Evolutionary conservation across 2,888 invertebrate genomes (phyloP).

Genomic region (Parthenolecanium corni): DNA sequence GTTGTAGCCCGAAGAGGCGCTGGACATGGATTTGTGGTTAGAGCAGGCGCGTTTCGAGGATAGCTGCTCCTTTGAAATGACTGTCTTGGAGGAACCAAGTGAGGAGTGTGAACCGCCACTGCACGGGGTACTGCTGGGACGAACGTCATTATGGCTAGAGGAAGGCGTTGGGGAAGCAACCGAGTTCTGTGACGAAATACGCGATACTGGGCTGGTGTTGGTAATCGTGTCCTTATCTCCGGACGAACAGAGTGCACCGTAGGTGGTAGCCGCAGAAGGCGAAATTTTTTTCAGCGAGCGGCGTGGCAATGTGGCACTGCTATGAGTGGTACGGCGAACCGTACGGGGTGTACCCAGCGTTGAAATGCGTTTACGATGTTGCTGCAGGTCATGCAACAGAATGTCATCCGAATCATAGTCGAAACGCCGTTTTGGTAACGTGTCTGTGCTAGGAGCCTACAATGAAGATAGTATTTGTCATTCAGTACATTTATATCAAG

Average conservation of each 20-base stretch:
- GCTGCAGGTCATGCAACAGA: not conserved
- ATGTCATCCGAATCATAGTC: slow-evolving; percentile 18
- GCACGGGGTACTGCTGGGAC: slow-evolving; percentile 2
- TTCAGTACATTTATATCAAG: no score
- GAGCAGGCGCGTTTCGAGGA: slow-evolving; percentile 30
- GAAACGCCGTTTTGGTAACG: slow-evolving; percentile 23
- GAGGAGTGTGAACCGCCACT: slow-evolving; percentile 27
- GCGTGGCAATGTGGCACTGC: slow-evolving; percentile 32
- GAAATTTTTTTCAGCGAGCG: slow-evolving; percentile 30
- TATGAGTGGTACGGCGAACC: slow-evolving; percentile 27
- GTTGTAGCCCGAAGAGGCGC: slow-evolving; percentile 38
- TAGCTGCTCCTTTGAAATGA: slow-evolving; percentile 29
- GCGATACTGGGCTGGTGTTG: slow-evolving; percentile 3
- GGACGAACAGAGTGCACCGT: not conserved
- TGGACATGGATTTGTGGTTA: slow-evolving; percentile 34
- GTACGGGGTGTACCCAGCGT: slow-evolving; percentile 30
- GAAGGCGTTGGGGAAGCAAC: slow-evolving; percentile 26
- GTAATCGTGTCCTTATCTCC: slow-evolving; percentile 8
- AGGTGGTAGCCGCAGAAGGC: not conserved
- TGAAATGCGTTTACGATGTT: slow-evolving; percentile 24
- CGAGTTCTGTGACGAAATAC: slow-evolving; percentile 22
- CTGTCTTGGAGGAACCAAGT: slow-evolving; percentile 33
- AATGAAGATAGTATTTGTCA: no score
- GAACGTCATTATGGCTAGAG: slow-evolving; percentile 31
- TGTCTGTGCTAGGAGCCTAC: slow-evolving; percentile 23